phyloP scores from a whole-genome alignment of 2,113 vertebrate species.

The Calyptomena viridis region DNA sequence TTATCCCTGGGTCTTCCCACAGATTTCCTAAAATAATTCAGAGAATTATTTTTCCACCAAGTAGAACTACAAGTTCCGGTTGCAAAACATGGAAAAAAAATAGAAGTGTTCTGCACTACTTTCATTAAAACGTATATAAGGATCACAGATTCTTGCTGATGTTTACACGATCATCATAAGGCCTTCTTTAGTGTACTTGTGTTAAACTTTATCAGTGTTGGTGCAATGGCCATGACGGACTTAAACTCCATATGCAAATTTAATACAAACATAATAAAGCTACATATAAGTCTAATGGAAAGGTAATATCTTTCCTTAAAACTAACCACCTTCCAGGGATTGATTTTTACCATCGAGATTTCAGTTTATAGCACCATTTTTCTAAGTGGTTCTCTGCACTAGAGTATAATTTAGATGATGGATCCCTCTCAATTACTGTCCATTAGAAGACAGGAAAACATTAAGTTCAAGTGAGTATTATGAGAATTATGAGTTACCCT shows the following conservation, averaged over 20 bases:
- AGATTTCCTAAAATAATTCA: background rate
- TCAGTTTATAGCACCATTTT: slow-evolving; percentile 82
- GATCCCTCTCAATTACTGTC: slow-evolving; percentile 92
- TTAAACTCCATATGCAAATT: background rate
- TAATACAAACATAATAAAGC: slow-evolving; percentile 15
- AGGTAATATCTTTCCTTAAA: background rate
- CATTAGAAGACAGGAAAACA: slow-evolving; percentile 88
- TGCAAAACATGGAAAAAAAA: background rate
- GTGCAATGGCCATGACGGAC: background rate
- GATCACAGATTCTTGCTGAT: background rate
- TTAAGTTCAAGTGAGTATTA: slow-evolving; percentile 68
- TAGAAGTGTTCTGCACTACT: background rate
- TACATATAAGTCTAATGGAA: background rate
- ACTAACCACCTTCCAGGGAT: background rate
- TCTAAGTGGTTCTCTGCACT: slow-evolving; percentile 86
- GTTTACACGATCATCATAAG: background rate
- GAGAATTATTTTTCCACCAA: background rate
- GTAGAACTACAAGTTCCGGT: background rate
- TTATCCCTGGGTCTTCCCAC: background rate
- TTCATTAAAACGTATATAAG: background rate
- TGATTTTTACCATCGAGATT: slow-evolving; percentile 70
- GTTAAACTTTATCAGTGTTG: background rate
- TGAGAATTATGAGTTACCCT: slow-evolving; percentile 73
- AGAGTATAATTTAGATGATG: slow-evolving; percentile 82
- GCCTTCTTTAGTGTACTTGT: background rate